Conservation (phyloP, 2,797 vertebrate genomes). For the Pipistrellus kuhlii region DNA sequence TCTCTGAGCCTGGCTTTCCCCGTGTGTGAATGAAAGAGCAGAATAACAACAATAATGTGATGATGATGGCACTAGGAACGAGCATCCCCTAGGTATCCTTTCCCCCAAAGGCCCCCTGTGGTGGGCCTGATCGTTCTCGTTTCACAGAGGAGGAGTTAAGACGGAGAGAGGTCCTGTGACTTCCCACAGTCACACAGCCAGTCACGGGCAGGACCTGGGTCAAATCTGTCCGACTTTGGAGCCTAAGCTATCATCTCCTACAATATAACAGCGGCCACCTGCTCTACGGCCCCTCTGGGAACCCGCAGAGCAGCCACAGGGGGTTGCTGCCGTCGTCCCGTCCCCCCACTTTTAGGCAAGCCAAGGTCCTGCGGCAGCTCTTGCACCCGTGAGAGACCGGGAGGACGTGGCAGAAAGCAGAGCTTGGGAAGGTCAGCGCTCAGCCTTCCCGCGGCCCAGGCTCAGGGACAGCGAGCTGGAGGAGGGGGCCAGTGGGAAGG, state of each 20-base stretch:
- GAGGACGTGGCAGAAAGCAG: background rate
- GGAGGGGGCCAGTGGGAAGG: background rate
- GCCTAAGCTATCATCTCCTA: background rate
- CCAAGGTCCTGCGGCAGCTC: background rate
- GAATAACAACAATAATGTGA: too few species aligned
- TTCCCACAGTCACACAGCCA: background rate
- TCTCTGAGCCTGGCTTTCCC: slow-evolving; percentile 14
- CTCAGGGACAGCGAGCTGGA: fast-evolving
- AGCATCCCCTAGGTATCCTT: background rate
- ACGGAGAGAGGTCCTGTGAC: background rate
- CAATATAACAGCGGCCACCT: background rate
- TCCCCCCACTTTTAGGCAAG: background rate
- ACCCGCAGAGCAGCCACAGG: background rate
- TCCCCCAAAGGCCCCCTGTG: background rate
- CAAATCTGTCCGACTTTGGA: fast-evolving
- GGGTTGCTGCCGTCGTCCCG: background rate
- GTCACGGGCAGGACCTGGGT: background rate
- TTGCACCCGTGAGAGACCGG: background rate
- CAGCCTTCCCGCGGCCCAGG: background rate
- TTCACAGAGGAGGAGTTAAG: background rate
- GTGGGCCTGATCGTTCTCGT: background rate
- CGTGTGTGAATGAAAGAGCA: background rate
- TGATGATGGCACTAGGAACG: background rate
- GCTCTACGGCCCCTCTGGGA: background rate
- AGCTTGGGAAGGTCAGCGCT: background rate